phyloP scores from a whole-genome alignment of 2,888 invertebrate species.

The Pseudolycoriella hygida region DNA sequence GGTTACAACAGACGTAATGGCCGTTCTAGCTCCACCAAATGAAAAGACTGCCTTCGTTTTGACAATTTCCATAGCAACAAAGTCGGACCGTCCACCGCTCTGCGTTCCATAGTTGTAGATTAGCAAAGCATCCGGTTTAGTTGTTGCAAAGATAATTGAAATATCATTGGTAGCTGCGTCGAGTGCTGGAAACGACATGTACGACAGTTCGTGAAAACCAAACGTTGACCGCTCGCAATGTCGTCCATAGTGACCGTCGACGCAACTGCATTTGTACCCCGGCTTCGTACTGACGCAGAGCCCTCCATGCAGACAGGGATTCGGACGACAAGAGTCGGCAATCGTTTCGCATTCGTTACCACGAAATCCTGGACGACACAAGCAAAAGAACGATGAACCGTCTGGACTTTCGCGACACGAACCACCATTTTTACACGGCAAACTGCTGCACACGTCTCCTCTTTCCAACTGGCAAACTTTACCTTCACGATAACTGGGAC shows the following conservation, averaged over 20 bases:
- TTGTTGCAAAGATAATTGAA: conserved; percentile 77
- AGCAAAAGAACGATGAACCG: conserved; percentile 76
- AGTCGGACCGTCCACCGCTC: conserved; percentile 77
- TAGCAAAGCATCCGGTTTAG: conserved; percentile 69
- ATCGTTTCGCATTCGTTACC: conserved; percentile 81
- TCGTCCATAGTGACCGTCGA: conserved; percentile 72
- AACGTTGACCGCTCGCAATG: conserved; percentile 82
- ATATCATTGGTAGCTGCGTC: conserved; percentile 84
- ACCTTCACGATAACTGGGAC: conserved; percentile 62
- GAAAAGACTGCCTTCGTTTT: conserved; percentile 74
- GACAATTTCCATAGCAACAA: conserved; percentile 77
- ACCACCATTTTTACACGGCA: conserved; percentile 81
- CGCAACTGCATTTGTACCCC: conserved; percentile 72
- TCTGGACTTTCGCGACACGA: conserved; percentile 79
- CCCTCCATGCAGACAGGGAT: conserved; percentile 84
- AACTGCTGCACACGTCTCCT: conserved; percentile 67
- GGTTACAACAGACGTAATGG: conserved; percentile 64
- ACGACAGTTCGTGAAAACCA: conserved; percentile 79
- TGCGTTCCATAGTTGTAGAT: conserved; percentile 82
- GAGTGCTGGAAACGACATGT: conserved; percentile 70
- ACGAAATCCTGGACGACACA: conserved; percentile 79
- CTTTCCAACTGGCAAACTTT: conserved; percentile 68
- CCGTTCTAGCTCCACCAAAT: conserved; percentile 75
- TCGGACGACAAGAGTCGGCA: conserved; percentile 78
- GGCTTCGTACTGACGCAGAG: conserved; percentile 76